Base-by-base conservation (phyloP, 2,888 invertebrate species). In the Amphipyra berbera region DNA sequence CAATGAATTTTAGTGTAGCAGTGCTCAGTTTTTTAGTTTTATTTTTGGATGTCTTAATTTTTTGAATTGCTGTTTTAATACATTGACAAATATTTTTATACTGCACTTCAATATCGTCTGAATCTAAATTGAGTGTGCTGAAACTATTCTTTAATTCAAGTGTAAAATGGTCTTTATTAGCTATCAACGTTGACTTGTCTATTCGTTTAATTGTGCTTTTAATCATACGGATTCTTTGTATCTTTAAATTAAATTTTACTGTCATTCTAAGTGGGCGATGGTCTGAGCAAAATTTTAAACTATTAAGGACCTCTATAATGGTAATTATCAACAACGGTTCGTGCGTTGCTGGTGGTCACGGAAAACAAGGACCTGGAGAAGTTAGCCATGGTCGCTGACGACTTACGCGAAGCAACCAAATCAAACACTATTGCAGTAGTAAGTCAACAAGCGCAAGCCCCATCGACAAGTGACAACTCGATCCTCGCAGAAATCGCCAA, bases 211-310 rank as follows among this genome's bases (percentile, higher is more conserved):
- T 38, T 38, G 14, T 3, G 1, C 35, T 15, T 12, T 33, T 48
- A 8, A 48, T 33, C 9, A 48, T 10, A 1, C 27, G 33, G 14
- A 9, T 9, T 12, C 48, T 1, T 13, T 38, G 10, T 8, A 48
- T 37, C 21, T 48, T 48, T 6, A 48, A 15, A 15, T 38, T 14
- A 21, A 48, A 38, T 37, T 14, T 7, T 10, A 48, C 12, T 48
- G n/a, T 48, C 12, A 35, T 35, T 9, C 48, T 35, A 9, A 48
- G 6, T 21, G 38, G 37, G 13, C 48, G 12, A 38, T 48, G 38
- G 12, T 48, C 48, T 1, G 48, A 48, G 12, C 48, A 12, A n/a
- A 33, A 48, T 38, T 38, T 37, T 21, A 48, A 7, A 14, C 21
- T 48, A n/a, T n/a, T n/a, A n/a, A n/a, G n/a, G n/a, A n/a, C n/a